Conservation (phyloP, 1,140 invertebrate species). For the Araneus ventricosus region DNA sequence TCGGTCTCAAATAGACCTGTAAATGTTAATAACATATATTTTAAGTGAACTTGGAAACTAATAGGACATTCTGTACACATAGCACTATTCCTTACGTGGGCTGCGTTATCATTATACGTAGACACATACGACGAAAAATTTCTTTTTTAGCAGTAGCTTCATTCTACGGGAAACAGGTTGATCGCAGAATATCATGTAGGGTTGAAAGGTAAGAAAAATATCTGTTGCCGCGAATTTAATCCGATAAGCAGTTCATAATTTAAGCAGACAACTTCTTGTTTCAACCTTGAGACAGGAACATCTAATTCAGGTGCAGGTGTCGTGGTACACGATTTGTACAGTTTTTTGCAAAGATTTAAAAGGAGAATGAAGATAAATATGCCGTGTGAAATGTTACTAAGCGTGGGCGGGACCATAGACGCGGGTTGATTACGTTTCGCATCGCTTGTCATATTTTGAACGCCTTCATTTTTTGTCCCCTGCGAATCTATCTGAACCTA, state of each 20-base stretch:
- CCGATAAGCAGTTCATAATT: conserved; percentile 71
- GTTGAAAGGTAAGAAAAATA: conserved; percentile 40
- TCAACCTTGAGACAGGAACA: conserved; percentile 68
- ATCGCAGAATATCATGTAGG: conserved; percentile 33
- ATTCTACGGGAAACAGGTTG: conserved; percentile 35
- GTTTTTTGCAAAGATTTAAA: conserved; percentile 41
- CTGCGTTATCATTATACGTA: conserved; percentile 17
- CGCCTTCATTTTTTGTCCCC: too few species aligned
- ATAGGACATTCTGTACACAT: conserved; percentile 46
- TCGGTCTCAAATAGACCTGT: background rate
- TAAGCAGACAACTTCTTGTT: conserved; percentile 68
- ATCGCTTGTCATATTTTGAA: background rate
- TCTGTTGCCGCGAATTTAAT: conserved; percentile 52
- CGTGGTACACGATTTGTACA: conserved; percentile 24
- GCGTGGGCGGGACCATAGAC: conserved; percentile 9
- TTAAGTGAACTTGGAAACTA: conserved; percentile 30
- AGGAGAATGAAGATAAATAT: conserved; percentile 17
- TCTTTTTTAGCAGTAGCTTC: conserved; percentile 24
- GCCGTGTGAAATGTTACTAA: background rate
- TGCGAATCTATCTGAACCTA: too few species aligned
- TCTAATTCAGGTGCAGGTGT: conserved; percentile 65
- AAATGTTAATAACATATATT: conserved; percentile 44
- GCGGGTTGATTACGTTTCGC: background rate
- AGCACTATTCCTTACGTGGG: conserved; percentile 1
- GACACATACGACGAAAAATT: conserved; percentile 11